Base-by-base conservation (phyloP, 1,140 invertebrate genomes). In the Lordiphosa clarofinis region DNA sequence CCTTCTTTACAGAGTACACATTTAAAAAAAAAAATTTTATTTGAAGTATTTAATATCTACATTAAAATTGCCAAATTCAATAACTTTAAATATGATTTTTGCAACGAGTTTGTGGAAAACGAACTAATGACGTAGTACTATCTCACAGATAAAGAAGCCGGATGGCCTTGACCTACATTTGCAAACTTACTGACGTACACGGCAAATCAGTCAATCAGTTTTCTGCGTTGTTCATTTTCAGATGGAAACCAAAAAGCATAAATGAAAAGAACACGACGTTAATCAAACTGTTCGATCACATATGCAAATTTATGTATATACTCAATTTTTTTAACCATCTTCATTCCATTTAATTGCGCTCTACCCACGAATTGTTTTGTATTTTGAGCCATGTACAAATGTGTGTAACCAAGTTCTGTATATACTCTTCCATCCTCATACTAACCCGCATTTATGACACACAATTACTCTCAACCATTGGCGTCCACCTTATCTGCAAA, bases 401-500 rank as follows among this genome's bases (percentile, higher is more conserved):
- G 55, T 64, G 40, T 46, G 54, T 67, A 24, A 19, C 35, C 19
- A 50, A 56, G 46, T 67, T 67, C 67, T 46, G 64, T 39, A 57
- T 56, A 46, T 42, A 55, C 35, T 42, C 28, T 64, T 40, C 60
- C n/a, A 50, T 43, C 43, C 44, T 49, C 38, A 69, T 49, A 5
- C 57, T 56, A 65, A 47, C 19, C 44, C 47, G 55, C 64, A 67
- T 67, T 68, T 54, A 54, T 61, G 50, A 66, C 64, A 69, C 38
- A 69, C 43, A 61, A 68, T 47, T 46, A 76, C 66, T 72, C 66
- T 72, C 62, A 75, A 63, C 58, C 59, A 75, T 56, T 71, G 76
- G 72, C 79, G 78, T 76, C 62, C 68, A 76, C 70, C 68, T 46
- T 64, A 60, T 67, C 61, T 76, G 72, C 67, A 84, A 81, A 60